Conservation (phyloP, 2,797 vertebrate species). For the Lates japonicus region DNA sequence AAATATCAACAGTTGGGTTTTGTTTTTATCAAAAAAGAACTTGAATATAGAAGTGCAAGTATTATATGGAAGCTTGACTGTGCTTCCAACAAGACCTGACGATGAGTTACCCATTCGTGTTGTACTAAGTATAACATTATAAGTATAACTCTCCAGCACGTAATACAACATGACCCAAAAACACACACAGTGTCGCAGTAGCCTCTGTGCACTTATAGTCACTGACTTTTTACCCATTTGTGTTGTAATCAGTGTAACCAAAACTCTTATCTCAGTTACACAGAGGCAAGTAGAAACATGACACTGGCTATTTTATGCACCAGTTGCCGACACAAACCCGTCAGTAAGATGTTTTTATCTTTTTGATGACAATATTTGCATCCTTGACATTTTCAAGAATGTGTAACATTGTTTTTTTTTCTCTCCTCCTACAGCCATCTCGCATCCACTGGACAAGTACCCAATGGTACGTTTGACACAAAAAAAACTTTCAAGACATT, state of each 20-base stretch:
- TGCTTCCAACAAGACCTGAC: conserved; percentile 7
- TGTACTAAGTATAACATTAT: too few relatives aligned
- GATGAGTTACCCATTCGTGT: not conserved
- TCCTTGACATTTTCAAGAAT: conserved; percentile 21
- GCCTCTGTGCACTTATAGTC: not conserved
- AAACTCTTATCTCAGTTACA: conserved; percentile 1
- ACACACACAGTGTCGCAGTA: conserved; percentile 6
- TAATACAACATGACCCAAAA: not conserved
- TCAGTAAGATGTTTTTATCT: not conserved
- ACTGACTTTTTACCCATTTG: not conserved
- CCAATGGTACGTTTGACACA: conserved; percentile 86
- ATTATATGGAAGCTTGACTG: conserved; percentile 13
- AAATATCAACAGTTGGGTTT: conserved; percentile 19
- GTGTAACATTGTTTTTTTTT: conserved; percentile 42
- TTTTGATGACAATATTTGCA: conserved; percentile 3
- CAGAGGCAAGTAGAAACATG: conserved; percentile 8
- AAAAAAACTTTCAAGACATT: not conserved
- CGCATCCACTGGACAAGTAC: conserved; percentile 84
- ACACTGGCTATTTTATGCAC: not conserved
- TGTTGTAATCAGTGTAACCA: conserved; percentile 1
- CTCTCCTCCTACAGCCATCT: conserved; percentile 85
- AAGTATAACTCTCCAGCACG: not conserved
- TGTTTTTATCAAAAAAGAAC: conserved; percentile 35
- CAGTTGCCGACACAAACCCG: conserved; percentile 1
- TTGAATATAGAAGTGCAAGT: conserved; percentile 1